A percentile compares a stretch with the other conserved stretches of the same genome.
Evolutionary conservation across 2,113 vertebrate genomes (phyloP).

Genomic region (Catagonus wagneri): DNA sequence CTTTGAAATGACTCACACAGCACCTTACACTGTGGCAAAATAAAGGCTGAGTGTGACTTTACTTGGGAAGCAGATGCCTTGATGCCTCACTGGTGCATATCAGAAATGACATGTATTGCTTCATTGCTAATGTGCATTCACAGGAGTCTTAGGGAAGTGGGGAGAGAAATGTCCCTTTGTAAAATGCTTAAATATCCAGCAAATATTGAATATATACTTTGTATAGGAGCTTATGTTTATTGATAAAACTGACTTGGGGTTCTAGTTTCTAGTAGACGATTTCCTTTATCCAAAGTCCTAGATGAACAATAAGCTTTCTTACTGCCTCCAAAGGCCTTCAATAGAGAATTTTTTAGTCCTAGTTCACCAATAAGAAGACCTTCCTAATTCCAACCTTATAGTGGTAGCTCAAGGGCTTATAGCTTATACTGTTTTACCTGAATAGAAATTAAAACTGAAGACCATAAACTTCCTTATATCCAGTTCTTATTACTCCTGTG

Average conservation of each 20-base stretch:
- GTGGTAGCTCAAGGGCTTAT: not conserved
- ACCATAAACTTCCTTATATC: not conserved
- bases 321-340: not conserved
- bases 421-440: not conserved
- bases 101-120: not conserved
- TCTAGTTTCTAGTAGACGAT: not conserved
- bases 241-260: not conserved
- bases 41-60: constrained; percentile 39
- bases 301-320: not conserved
- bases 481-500: not conserved
- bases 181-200: not conserved
- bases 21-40: not conserved
- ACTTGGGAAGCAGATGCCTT: constrained; percentile 19
- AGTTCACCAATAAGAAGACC: not conserved
- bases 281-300: not conserved
- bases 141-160: not conserved
- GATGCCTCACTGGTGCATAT: not conserved
- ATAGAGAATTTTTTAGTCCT: not conserved
- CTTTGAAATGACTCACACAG: constrained; percentile 10
- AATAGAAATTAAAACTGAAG: not conserved
- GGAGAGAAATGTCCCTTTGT: not conserved
- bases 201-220: not conserved
- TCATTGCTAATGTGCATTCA: not conserved
- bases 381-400: not conserved
- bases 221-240: not conserved